These are phyloP conservation scores for Triplophysa rosa DNA, from an alignment of 2,113 vertebrate genomes.

Conservation along the genomic window DNA sequence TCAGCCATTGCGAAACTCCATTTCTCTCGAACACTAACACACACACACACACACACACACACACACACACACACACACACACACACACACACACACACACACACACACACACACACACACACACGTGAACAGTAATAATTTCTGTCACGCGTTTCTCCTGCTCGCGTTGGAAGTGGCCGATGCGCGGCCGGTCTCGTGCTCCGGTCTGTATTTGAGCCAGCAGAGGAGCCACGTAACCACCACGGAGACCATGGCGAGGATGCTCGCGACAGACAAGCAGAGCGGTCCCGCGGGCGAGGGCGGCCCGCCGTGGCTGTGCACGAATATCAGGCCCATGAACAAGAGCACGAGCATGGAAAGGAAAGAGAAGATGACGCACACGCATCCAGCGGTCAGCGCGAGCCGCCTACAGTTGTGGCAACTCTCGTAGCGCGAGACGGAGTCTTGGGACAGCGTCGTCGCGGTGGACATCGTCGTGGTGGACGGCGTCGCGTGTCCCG, in stretches of 20 bases:
- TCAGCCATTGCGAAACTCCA: not conserved
- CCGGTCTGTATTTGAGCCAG: conserved; percentile 92
- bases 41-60: not conserved
- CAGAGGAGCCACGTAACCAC: conserved; percentile 92
- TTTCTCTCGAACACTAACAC: not conserved
- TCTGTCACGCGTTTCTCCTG: conserved; percentile 73
- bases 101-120: not conserved
- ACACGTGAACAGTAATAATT: not conserved
- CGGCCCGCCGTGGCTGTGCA: conserved; percentile 84
- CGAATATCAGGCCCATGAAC: conserved; percentile 92
- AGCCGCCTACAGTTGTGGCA: conserved; percentile 89
- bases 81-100: not conserved
- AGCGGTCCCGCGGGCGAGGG: conserved; percentile 89
- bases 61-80: not conserved
- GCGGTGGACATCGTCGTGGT: conserved; percentile 78
- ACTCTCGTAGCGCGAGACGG: conserved; percentile 79
- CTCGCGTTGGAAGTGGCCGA: conserved; percentile 69
- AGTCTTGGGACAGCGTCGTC: conserved; percentile 80
- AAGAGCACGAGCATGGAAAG: conserved; percentile 92
- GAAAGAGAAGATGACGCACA: conserved; percentile 90
- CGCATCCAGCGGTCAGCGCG: conserved; percentile 87
- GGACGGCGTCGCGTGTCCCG: conserved; percentile 64
- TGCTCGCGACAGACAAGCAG: conserved; percentile 89
- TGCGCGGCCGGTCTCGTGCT: conserved; percentile 70
- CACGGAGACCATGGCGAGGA: conserved; percentile 90